These are phyloP conservation scores for Grapholita molesta DNA, from an alignment of 1,140 invertebrate species.

Conservation along the genomic window DNA sequence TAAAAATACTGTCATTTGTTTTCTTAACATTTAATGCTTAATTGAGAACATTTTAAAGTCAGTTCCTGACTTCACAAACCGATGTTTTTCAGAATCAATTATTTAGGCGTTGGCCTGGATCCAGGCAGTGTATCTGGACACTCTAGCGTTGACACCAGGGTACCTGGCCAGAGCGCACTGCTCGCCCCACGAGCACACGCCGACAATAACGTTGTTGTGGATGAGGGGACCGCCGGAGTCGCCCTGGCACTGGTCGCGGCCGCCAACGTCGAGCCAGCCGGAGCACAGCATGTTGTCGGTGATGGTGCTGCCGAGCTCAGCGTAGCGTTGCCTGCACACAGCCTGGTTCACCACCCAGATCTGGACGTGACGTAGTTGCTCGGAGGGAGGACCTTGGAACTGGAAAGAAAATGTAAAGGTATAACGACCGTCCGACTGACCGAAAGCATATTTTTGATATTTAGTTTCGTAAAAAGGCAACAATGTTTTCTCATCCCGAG, in stretches of 20 bases:
- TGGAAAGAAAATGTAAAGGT: constrained; percentile 19
- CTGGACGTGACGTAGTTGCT: constrained; percentile 39
- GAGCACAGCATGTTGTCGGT: constrained; percentile 38
- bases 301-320: background rate
- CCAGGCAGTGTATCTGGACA: constrained; percentile 42
- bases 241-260: constrained; percentile 29
- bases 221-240: constrained; percentile 62
- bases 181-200: constrained; percentile 77
- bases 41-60: too few relatives aligned
- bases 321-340: constrained; percentile 29
- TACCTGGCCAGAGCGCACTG: constrained; percentile 69
- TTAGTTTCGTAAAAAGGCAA: too few relatives aligned
- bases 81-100: background rate
- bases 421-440: too few relatives aligned
- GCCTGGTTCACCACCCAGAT: constrained; percentile 33
- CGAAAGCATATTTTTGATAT: too few relatives aligned
- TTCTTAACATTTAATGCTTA: too few relatives aligned
- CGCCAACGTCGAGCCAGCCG: constrained; percentile 25
- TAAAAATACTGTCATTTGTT: too few relatives aligned
- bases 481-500: too few relatives aligned
- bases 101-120: constrained; percentile 28
- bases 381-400: constrained; percentile 24
- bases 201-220: constrained; percentile 68
- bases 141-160: constrained; percentile 75
- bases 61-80: constrained; percentile 1